Evolutionary conservation across 2,113 vertebrate genomes (phyloP).

Genomic region (Tursiops truncatus): DNA sequence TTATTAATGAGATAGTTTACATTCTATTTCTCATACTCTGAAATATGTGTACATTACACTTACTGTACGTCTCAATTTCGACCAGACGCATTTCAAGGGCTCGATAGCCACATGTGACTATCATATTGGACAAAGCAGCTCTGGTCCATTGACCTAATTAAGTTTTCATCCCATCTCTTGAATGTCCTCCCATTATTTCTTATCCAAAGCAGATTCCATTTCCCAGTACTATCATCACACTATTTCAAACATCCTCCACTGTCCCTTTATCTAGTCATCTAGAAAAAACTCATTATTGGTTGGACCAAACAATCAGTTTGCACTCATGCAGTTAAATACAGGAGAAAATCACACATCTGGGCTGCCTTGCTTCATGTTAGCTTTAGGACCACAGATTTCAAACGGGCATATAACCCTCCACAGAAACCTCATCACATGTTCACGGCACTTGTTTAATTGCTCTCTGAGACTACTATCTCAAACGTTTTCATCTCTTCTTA

Average conservation of each 20-base stretch:
- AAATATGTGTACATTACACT: not conserved
- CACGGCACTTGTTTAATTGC: not conserved
- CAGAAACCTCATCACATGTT: not conserved
- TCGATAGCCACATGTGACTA: not conserved
- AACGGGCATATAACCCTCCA: not conserved
- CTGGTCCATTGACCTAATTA: not conserved
- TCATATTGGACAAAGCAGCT: not conserved
- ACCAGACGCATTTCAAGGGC: not conserved
- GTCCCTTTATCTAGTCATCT: not conserved
- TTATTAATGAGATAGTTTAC: not conserved
- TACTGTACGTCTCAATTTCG: not conserved
- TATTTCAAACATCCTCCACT: not conserved
- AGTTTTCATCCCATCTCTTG: not conserved
- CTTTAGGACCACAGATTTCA: not conserved
- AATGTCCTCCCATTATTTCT: not conserved
- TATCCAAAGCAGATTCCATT: not conserved
- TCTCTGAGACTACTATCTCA: not conserved
- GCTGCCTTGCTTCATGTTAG: not conserved
- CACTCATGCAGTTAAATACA: not conserved
- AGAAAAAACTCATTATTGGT: not conserved
- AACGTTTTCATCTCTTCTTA: not conserved
- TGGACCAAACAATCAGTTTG: not conserved
- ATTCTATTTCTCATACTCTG: not conserved
- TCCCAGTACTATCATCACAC: not conserved
- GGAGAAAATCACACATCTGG: not conserved